phyloP scores from a whole-genome alignment of 2,888 invertebrate genomes.

The Saturnia japonica region DNA sequence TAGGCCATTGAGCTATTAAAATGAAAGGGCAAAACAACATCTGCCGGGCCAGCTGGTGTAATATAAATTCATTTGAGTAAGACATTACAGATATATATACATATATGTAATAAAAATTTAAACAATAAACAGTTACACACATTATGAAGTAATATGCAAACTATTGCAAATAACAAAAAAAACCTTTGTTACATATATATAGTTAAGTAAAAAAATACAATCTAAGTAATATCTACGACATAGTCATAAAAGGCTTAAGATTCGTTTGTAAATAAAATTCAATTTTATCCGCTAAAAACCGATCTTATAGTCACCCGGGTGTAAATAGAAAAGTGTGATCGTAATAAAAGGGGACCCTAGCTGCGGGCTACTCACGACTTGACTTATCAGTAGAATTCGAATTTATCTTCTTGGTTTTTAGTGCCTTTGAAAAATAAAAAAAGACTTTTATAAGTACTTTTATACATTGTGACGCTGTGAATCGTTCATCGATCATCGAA shows the following conservation, averaged over 20 bases:
- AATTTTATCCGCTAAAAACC: neutral
- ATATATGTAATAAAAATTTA: too few relatives aligned
- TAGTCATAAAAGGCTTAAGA: neutral
- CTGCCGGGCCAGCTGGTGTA: too few relatives aligned
- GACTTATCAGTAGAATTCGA: neutral
- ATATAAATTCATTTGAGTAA: too few relatives aligned
- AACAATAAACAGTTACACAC: too few relatives aligned
- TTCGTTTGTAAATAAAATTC: slow-evolving; percentile 14
- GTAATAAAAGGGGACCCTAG: slow-evolving; percentile 11
- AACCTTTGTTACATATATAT: neutral
- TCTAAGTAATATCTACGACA: neutral
- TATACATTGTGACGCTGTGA: too few relatives aligned
- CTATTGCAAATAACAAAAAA: neutral
- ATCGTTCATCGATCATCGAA: too few relatives aligned
- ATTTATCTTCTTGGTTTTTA: neutral
- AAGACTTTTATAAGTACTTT: neutral
- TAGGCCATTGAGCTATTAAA: too few relatives aligned
- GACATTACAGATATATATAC: too few relatives aligned
- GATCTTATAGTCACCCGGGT: neutral
- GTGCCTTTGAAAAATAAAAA: neutral
- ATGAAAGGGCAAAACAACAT: too few relatives aligned
- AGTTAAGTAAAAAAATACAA: neutral
- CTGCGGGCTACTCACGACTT: neutral
- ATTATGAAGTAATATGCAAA: too few relatives aligned
- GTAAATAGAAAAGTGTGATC: slow-evolving; percentile 9